Percentiles rank a stretch among this genome's conserved stretches.
phyloP scores from a whole-genome alignment of 2,113 vertebrate species.

The Acanthisitta chloris region DNA sequence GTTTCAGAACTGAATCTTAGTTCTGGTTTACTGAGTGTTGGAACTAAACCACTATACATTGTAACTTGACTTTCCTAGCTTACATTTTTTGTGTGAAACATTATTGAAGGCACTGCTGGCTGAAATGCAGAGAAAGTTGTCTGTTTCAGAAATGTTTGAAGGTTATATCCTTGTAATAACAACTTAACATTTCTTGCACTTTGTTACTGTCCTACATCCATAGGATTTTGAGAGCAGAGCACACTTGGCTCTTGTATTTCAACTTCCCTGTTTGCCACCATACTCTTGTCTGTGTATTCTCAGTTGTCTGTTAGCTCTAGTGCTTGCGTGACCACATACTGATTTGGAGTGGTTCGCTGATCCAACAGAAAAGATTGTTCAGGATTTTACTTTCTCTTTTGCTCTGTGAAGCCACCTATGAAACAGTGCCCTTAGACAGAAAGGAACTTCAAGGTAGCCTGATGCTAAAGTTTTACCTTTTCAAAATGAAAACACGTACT shows the following conservation, averaged over 20 bases:
- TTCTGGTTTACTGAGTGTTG: not conserved
- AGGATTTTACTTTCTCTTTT: not conserved
- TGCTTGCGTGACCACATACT: not conserved
- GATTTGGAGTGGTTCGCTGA: not conserved
- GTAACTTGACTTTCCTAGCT: not conserved
- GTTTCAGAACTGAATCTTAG: not conserved
- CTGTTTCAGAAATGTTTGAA: not conserved
- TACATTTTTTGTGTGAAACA: not conserved
- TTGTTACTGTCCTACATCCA: not conserved
- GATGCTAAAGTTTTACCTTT: constrained; percentile 61
- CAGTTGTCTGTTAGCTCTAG: not conserved
- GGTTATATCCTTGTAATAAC: not conserved
- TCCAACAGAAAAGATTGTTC: not conserved
- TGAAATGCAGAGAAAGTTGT: not conserved
- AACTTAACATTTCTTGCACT: not conserved
- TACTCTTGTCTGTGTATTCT: not conserved
- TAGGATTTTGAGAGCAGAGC: not conserved
- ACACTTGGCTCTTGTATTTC: not conserved
- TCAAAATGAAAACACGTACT: constrained; percentile 31
- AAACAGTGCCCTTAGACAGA: not conserved
- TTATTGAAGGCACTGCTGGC: not conserved
- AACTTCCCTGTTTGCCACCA: not conserved
- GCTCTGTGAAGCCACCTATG: not conserved
- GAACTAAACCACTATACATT: not conserved
- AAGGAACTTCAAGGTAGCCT: constrained; percentile 35